Evolutionary conservation across 2,888 invertebrate genomes (phyloP), one percentile per base, ranked within the genome.

Genomic region (Tolmerus cingulatus): DNA sequence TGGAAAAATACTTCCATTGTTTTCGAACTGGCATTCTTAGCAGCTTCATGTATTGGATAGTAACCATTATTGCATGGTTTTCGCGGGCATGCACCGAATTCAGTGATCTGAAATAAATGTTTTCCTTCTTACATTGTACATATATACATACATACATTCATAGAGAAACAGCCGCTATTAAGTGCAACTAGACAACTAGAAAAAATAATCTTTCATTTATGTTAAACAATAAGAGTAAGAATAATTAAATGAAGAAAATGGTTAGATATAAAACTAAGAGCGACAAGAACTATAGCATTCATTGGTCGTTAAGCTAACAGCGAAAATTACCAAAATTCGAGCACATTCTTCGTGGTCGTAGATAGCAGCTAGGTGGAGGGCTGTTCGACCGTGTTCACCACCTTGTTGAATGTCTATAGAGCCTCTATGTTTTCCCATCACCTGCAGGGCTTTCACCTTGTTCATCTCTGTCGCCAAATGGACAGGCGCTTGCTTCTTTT

Each of bases 41-140:
- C 97, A 1, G 98, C 98, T 90, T 97, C 96, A 92, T 98, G 98
- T 89, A 98, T 97, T 0, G 98, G 97, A 91, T 97, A 97, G 92
- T 97, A 97, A 14, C 97, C 97, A 93, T 97, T 97, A 93, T 97
- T 96, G 92, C 97, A 97, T 2, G 96, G 95, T 88, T 94, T 94
- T 90, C 96, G 95, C 85, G 96, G 96, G 90, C 95, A 95, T 57
- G 96, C 97, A 88, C 95, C 96, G 90, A 97, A 94, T 90, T 97
- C 95, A 74, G 95, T 95, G 89, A 97, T 95, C 97, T 97, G 93
- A 91, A 89, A 90, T 86, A 88, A 43, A 84, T 40, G 9, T 84
- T 66, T 23, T 84, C 34, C 66, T 66, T 84, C 74, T 57, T 84
- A 84, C 74, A 81, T 81, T 81, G n/a, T 27, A 81, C 27, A 30